These are phyloP conservation scores for Ptilorrhoa leucosticta DNA, from an alignment of 2,113 vertebrate species.

Conservation along the genomic window DNA sequence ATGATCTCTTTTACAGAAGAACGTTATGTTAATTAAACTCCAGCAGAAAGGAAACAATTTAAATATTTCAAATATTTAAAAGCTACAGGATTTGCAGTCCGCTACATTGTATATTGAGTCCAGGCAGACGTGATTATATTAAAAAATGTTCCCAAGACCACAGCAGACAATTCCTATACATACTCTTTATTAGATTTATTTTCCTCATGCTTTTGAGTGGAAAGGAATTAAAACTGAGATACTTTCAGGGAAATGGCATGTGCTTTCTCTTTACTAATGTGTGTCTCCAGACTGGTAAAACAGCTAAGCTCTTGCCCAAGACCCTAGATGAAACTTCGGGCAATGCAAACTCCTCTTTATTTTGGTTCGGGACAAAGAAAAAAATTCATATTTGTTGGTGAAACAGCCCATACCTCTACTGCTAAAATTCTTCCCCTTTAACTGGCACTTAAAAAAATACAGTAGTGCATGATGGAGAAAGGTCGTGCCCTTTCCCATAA, in stretches of 20 bases:
- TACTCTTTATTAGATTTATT: neutral
- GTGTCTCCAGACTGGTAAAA: neutral
- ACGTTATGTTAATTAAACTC: neutral
- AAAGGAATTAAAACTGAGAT: neutral
- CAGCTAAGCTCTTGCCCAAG: neutral
- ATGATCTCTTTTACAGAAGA: neutral
- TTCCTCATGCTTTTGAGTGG: neutral
- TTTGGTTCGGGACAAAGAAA: neutral
- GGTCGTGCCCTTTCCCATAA: neutral
- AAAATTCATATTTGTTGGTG: neutral
- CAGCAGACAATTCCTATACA: neutral
- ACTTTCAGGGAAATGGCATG: neutral
- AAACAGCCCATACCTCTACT: neutral
- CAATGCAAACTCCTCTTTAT: neutral
- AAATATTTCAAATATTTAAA: conserved; percentile 2
- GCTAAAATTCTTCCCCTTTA: neutral
- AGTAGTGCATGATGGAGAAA: neutral
- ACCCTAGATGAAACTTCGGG: neutral
- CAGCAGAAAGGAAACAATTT: neutral
- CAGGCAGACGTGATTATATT: neutral
- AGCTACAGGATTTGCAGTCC: neutral
- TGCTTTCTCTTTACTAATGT: neutral
- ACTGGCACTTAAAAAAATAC: neutral
- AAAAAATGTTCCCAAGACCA: neutral
- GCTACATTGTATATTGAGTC: neutral